A percentile compares a stretch with the other conserved stretches of the same genome.
phyloP scores from a whole-genome alignment of 1,140 invertebrate species.

The Asbolus verrucosus region DNA sequence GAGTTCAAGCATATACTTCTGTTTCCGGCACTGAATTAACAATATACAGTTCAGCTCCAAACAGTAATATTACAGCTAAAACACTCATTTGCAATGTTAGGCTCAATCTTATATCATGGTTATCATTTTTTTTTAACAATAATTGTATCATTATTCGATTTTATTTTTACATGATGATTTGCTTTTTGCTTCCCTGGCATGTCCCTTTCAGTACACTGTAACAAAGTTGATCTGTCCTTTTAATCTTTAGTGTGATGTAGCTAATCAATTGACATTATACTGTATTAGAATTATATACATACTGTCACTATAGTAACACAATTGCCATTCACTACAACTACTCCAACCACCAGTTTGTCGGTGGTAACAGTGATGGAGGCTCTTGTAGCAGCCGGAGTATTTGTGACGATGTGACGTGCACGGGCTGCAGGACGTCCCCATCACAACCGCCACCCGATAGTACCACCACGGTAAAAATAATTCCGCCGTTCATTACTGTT shows the following conservation, averaged over 20 bases:
- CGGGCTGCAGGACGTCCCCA: no score
- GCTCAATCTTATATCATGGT: conserved; percentile 46
- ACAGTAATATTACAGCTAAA: conserved; percentile 71
- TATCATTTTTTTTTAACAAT: conserved; percentile 39
- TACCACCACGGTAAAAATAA: conserved; percentile 7
- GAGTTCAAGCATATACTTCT: conserved; percentile 66
- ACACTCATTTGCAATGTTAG: conserved; percentile 66
- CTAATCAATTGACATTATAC: conserved; percentile 68
- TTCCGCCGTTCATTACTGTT: conserved; percentile 21
- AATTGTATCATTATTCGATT: conserved; percentile 45
- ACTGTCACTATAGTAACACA: conserved; percentile 58
- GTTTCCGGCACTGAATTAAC: conserved; percentile 56
- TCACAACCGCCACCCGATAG: neutral
- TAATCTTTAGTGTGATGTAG: conserved; percentile 73
- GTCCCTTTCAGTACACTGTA: conserved; percentile 55
- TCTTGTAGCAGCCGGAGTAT: no score
- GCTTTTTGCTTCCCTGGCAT: conserved; percentile 56
- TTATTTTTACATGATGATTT: conserved; percentile 53
- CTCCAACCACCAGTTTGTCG: conserved; percentile 20
- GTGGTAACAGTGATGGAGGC: no score
- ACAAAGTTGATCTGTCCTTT: conserved; percentile 55
- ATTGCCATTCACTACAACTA: conserved; percentile 59
- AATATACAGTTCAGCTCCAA: conserved; percentile 57
- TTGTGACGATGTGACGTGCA: no score
- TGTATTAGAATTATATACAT: conserved; percentile 65